phyloP scores from a whole-genome alignment of 2,888 invertebrate genomes.

The Callimorpha dominula region DNA sequence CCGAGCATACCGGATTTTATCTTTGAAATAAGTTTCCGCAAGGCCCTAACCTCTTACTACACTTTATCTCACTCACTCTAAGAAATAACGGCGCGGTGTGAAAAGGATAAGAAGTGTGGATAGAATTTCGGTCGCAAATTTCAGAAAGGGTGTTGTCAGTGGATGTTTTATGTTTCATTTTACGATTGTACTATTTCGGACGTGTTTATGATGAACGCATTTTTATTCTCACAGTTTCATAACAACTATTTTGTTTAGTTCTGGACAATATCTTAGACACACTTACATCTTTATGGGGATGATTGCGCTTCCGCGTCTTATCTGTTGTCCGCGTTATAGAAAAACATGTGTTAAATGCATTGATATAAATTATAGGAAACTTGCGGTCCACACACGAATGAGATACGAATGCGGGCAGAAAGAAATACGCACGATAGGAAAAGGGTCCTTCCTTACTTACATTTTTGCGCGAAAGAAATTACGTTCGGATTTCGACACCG shows the following conservation, averaged over 20 bases:
- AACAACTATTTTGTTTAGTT: neutral
- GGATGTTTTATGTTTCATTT: slow-evolving; percentile 15
- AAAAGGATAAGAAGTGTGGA: slow-evolving; percentile 26
- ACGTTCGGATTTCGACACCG: too few species aligned
- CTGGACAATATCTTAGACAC: neutral
- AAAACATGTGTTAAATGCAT: too few species aligned
- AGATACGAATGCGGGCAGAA: too few species aligned
- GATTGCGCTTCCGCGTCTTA: too few species aligned
- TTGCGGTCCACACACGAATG: too few species aligned
- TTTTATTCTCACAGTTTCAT: neutral
- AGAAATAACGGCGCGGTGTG: neutral
- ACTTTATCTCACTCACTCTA: slow-evolving; percentile 28
- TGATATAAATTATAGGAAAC: too few species aligned
- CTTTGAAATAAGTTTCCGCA: slow-evolving; percentile 32
- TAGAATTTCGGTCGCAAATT: slow-evolving; percentile 31
- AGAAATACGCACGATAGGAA: too few species aligned
- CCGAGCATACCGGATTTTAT: slow-evolving; percentile 48
- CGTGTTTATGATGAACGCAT: neutral
- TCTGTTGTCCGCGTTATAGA: too few species aligned
- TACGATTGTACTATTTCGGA: neutral
- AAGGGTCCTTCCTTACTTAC: too few species aligned
- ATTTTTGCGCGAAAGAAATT: too few species aligned
- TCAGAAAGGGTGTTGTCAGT: slow-evolving; percentile 19
- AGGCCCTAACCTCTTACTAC: slow-evolving; percentile 26
- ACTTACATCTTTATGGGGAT: too few species aligned